A percentile compares a stretch with the other conserved stretches of the same genome.
These are phyloP conservation scores for Zeuzera pyrina DNA, from an alignment of 2,888 invertebrate genomes.

Conservation along the genomic window DNA sequence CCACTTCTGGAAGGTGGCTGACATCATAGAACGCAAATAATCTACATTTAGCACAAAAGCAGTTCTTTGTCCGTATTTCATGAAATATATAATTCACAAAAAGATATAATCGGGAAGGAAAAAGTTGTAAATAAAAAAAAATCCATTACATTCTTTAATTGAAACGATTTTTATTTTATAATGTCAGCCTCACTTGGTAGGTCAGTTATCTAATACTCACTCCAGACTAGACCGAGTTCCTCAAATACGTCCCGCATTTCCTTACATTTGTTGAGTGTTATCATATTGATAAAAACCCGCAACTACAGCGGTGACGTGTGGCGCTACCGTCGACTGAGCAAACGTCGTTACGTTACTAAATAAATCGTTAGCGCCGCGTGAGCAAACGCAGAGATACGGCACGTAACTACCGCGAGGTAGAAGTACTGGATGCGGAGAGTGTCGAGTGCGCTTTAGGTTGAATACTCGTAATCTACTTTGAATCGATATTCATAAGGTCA, in stretches of 20 bases:
- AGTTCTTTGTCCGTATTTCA: no score
- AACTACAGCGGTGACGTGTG: constrained; percentile 42
- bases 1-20: no score
- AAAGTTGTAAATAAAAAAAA: background rate
- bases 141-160: background rate
- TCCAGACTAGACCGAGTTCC: no score
- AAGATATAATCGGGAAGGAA: no score
- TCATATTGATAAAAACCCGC: constrained; percentile 41
- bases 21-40: no score
- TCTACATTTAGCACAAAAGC: no score
- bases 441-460: no score
- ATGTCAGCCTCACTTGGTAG: background rate
- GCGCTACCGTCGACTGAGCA: constrained; percentile 36
- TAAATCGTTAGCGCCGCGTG: constrained; percentile 67
- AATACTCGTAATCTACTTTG: no score
- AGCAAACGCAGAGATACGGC: constrained; percentile 55
- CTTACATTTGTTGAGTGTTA: background rate
- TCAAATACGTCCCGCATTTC: background rate
- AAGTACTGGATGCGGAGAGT: constrained; percentile 33
- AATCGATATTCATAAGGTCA: no score
- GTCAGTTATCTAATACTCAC: no score
- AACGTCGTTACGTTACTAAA: constrained; percentile 68
- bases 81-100: no score
- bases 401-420: constrained; percentile 34
- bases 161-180: background rate